A percentile compares a stretch with the other conserved stretches of the same genome.
phyloP scores from a whole-genome alignment of 2,113 vertebrate genomes.

The Nyctereutes procyonoides region DNA sequence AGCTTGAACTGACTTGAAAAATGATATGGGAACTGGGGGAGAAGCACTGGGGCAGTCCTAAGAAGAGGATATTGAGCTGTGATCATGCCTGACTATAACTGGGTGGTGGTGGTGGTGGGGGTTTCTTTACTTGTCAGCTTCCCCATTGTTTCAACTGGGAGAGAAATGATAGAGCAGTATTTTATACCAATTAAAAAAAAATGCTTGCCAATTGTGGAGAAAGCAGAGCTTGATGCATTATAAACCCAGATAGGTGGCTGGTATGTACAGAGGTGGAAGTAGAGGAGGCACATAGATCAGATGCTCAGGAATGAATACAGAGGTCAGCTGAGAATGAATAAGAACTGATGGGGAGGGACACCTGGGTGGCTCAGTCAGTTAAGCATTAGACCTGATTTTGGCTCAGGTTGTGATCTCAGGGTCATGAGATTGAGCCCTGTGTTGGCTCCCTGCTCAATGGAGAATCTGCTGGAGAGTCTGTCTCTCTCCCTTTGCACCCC shows the following conservation, averaged over 20 bases:
- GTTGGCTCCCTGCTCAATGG: neutral
- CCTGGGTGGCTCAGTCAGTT: neutral
- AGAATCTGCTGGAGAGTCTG: neutral
- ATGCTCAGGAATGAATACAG: neutral
- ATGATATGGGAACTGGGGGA: neutral
- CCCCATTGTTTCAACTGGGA: neutral
- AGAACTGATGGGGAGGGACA: neutral
- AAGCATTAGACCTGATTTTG: neutral
- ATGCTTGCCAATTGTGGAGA: neutral
- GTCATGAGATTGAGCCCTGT: neutral
- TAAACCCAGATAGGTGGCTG: neutral
- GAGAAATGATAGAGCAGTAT: neutral
- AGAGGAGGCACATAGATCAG: neutral
- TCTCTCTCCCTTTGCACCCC: neutral
- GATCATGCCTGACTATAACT: neutral
- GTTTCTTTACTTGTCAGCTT: neutral
- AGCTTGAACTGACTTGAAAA: neutral
- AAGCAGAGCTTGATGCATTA: neutral
- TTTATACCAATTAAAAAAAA: neutral
- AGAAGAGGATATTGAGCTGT: neutral
- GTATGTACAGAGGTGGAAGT: neutral
- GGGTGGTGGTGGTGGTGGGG: neutral
- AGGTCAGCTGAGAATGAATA: neutral
- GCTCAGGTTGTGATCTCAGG: neutral
- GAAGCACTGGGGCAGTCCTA: neutral